phyloP scores from a whole-genome alignment of 2,113 vertebrate species.

The Cathartes aura region DNA sequence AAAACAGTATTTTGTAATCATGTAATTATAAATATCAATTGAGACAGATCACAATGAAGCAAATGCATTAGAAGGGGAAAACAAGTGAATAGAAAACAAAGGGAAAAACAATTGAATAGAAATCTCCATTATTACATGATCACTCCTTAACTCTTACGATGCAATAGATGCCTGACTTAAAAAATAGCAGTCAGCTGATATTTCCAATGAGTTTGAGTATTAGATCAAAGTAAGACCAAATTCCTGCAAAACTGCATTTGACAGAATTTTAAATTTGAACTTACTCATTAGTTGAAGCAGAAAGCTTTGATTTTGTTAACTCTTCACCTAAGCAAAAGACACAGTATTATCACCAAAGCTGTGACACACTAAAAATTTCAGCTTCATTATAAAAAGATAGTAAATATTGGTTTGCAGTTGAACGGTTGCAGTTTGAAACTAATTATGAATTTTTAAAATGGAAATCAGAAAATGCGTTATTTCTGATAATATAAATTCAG shows the following conservation, averaged over 20 bases:
- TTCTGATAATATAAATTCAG: not conserved
- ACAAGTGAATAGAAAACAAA: not conserved
- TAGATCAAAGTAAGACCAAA: not conserved
- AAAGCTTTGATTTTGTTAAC: conserved; percentile 83
- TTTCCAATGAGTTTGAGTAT: not conserved
- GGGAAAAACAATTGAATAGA: not conserved
- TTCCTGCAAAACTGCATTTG: not conserved
- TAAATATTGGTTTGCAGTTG: not conserved
- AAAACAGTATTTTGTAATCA: not conserved
- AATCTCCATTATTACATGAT: not conserved
- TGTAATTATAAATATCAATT: not conserved
- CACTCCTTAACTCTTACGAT: not conserved
- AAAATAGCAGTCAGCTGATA: not conserved
- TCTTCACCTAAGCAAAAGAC: conserved; percentile 87
- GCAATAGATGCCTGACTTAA: not conserved
- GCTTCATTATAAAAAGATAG: not conserved
- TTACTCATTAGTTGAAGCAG: conserved; percentile 86
- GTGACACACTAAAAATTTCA: conserved; percentile 2
- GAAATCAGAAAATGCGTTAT: not conserved
- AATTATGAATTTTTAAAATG: not conserved
- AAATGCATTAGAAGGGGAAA: not conserved
- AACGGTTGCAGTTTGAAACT: not conserved
- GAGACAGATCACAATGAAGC: not conserved
- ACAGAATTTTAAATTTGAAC: conserved; percentile 57
- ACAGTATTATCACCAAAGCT: not conserved